Percentiles rank a stretch among this genome's conserved stretches.
Conservation (phyloP, 2,888 invertebrate species). For the Nebria salina region DNA sequence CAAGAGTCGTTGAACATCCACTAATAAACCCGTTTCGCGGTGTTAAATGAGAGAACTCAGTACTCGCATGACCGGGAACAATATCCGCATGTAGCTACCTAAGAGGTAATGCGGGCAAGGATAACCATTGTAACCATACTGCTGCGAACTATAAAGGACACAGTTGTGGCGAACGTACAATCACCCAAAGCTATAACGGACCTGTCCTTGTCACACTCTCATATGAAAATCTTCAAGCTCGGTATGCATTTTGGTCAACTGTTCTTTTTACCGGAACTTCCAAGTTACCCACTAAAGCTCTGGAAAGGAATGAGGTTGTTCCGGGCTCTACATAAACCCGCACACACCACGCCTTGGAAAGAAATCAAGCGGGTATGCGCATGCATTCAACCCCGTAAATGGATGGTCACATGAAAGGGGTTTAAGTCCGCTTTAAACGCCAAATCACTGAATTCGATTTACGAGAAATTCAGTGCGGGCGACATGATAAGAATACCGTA, state of each 20-base stretch:
- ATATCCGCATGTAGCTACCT: neutral
- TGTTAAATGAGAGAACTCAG: neutral
- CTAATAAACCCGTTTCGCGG: neutral
- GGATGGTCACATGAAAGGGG: slow-evolving; percentile 31
- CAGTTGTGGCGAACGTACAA: neutral
- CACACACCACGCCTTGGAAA: neutral
- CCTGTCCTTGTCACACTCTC: neutral
- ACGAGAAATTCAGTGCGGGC: slow-evolving; percentile 23
- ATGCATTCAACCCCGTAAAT: slow-evolving; percentile 16
- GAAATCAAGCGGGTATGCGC: slow-evolving; percentile 17
- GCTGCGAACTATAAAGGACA: neutral
- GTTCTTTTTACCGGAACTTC: neutral
- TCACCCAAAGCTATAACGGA: neutral
- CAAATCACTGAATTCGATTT: slow-evolving; percentile 38
- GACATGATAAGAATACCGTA: neutral
- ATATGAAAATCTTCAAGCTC: neutral
- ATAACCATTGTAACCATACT: neutral
- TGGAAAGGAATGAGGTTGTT: neutral
- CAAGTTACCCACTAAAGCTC: neutral
- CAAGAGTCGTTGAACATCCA: neutral
- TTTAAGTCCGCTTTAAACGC: slow-evolving; percentile 29
- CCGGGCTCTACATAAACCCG: neutral
- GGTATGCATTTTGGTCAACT: neutral
- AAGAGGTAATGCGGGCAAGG: neutral
- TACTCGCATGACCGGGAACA: neutral